These are phyloP conservation scores for Drosophila biarmipes DNA, from an alignment of 1,140 invertebrate species.

Conservation along the genomic window DNA sequence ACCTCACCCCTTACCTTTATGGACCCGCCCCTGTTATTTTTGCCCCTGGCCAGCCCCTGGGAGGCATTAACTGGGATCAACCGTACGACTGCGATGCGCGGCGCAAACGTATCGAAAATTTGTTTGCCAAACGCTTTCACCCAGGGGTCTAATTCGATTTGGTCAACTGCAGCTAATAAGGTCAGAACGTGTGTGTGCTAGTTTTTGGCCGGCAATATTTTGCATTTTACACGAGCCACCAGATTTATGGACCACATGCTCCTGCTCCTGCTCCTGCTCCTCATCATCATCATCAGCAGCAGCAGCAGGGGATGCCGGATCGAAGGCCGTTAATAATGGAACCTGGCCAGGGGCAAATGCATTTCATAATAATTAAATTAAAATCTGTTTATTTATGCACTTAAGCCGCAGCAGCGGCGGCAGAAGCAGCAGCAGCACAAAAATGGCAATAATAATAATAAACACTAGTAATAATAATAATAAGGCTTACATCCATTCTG, in stretches of 20 bases:
- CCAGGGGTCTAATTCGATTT: constrained; percentile 77
- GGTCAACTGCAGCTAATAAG: constrained; percentile 66
- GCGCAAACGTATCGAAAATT: constrained; percentile 68
- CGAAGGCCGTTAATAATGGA: constrained; percentile 33
- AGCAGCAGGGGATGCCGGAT: constrained; percentile 38
- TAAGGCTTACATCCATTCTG: constrained; percentile 33
- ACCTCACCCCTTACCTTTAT: background rate
- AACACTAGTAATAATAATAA: constrained; percentile 46
- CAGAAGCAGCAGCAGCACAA: constrained; percentile 13
- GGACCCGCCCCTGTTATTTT: background rate
- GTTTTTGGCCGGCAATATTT: constrained; percentile 39
- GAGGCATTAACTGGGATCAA: constrained; percentile 55
- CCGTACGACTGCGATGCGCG: constrained; percentile 35
- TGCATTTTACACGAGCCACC: constrained; percentile 50
- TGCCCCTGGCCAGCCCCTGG: background rate
- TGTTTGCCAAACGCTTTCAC: constrained; percentile 59
- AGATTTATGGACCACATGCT: constrained; percentile 65
- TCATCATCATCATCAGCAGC: constrained; percentile 27
- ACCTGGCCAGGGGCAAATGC: constrained; percentile 9
- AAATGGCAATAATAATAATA: constrained; percentile 65
- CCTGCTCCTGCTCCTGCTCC: background rate
- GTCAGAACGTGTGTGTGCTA: constrained; percentile 28
- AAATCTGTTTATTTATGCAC: constrained; percentile 67
- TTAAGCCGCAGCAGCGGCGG: constrained; percentile 34
- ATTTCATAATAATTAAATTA: constrained; percentile 62